Evolutionary conservation across 1,140 invertebrate genomes (phyloP), one percentile per base, ranked within the genome.

Genomic region (Branchinecta lindahli): DNA sequence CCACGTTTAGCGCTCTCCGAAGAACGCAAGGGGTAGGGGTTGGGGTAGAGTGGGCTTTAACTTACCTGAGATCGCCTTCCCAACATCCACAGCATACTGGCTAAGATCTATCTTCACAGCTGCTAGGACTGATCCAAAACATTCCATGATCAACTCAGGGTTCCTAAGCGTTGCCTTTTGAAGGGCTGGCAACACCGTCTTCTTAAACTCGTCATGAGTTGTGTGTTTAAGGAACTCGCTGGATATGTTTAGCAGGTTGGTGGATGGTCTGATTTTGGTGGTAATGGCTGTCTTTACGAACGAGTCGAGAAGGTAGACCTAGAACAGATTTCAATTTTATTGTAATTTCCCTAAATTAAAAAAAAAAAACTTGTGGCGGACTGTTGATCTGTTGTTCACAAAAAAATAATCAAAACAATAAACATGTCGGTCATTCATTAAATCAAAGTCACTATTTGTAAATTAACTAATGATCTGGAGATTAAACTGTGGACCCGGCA

Each of bases 121-220:
- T 20, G 80, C 80, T 15, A 96, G 77, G 72, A 94, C 84, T 44
- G 86, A 80, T 8, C 87, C 87, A 61, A 96, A 86, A 66, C 85
- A 86, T 79, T 90, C 84, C 44, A 96, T 83, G 72, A 92, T 89
- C 33, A 92, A 86, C 83, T 98, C 95, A 0, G 95, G 92, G 79
- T 90, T 96, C 70, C 95, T 80, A n/a, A 98, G 80, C 84, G 97
- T 88, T 8, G 91, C 86, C 78, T 94, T 94, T 76, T 94, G 89
- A n/a, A 94, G 77, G 9, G 90, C 85, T 20, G 94, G 92, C 65
- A 93, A 79, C 67, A 98, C 77, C 12, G 80, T 80, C 66, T 82
- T 82, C 76, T 88, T 86, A 72, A 96, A 93, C 66, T 92, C 88
- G 5, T 86, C 83, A 73, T 87, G 83, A 45, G 80, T 83, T 8